These are phyloP conservation scores for Coenonympha arcania DNA, from an alignment of 2,888 invertebrate genomes.

Conservation along the genomic window DNA sequence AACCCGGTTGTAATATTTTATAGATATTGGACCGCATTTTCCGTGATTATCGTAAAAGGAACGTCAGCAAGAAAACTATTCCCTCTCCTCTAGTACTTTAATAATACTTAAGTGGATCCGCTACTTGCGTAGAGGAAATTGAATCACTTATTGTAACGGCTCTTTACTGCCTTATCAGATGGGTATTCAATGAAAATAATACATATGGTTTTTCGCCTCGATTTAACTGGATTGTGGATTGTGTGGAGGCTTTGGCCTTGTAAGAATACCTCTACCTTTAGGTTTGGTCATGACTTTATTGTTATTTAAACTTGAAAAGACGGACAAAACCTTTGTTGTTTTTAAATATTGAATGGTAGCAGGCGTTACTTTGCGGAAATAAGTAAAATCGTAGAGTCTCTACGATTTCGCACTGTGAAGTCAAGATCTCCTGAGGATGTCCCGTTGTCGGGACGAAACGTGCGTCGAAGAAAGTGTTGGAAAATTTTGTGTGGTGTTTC, in stretches of 20 bases:
- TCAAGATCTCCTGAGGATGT: no score
- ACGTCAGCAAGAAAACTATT: slow-evolving; percentile 74
- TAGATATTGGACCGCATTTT: slow-evolving; percentile 72
- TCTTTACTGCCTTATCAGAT: slow-evolving; percentile 67
- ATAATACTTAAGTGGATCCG: slow-evolving; percentile 73
- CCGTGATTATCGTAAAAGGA: slow-evolving; percentile 73
- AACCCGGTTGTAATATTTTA: slow-evolving; percentile 60
- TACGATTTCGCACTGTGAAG: no score
- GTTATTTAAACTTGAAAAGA: no score
- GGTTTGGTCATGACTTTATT: background rate
- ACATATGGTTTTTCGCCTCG: slow-evolving; percentile 44
- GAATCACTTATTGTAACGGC: slow-evolving; percentile 72
- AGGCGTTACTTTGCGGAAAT: no score
- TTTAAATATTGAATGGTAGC: no score
- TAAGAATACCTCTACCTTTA: background rate
- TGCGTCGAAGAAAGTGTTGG: no score
- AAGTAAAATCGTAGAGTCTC: no score
- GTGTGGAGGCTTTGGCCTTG: background rate
- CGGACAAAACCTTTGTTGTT: no score
- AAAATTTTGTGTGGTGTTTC: no score
- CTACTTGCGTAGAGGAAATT: slow-evolving; percentile 71
- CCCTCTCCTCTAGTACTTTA: slow-evolving; percentile 67
- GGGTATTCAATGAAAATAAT: slow-evolving; percentile 54
- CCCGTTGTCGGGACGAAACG: no score
- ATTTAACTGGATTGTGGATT: slow-evolving; percentile 1